Base-by-base conservation (phyloP, 2,113 vertebrate species). In the Columba janthina region DNA sequence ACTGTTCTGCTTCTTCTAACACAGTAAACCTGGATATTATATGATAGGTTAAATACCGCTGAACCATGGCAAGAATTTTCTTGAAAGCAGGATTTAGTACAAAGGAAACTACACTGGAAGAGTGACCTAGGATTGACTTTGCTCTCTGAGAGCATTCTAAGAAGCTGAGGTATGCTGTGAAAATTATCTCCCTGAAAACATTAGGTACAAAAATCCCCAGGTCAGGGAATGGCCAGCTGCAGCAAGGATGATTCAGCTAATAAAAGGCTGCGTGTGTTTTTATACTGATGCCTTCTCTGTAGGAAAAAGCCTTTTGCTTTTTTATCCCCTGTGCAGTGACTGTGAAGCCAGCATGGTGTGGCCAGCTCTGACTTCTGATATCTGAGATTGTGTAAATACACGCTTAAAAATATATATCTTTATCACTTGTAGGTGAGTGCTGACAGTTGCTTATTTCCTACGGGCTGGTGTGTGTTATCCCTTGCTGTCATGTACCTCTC, bases 11-110 rank as follows among this genome's bases (percentile, higher is more conserved):
- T 98, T 97, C 97, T 98, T 98, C 98, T 98, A 98, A 98, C 98
- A 98, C 97, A 98, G 98, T 98, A 98, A 98, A 98, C 98, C 98
- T 98, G 97, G 98, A 98, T 98, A 98, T 98, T 98, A 98, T 98
- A 98, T 98, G 98, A 98, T 98, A 98, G 98, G 98, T 98, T 98
- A 98, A 98, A 98, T 98, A 98, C 98, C 98, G 98, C 64, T 98
- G 98, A 98, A 98, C 98, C 98, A 97, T 98, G 97, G 98, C 97
- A 98, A 97, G 97, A 97, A 98, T 98, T 98, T 98, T 98, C 98
- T 98, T 97, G 98, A 98, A 98, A 98, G 97, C 97, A 97, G 97
- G 97, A 98, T 98, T 98, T 98, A 98, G 97, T 98, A 97, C 97
- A 97, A 98, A 98, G 98, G 97, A 97, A 98, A 98, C 96, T 92